Base-by-base conservation (phyloP, 2,797 vertebrate genomes). In the Natrix natrix region DNA sequence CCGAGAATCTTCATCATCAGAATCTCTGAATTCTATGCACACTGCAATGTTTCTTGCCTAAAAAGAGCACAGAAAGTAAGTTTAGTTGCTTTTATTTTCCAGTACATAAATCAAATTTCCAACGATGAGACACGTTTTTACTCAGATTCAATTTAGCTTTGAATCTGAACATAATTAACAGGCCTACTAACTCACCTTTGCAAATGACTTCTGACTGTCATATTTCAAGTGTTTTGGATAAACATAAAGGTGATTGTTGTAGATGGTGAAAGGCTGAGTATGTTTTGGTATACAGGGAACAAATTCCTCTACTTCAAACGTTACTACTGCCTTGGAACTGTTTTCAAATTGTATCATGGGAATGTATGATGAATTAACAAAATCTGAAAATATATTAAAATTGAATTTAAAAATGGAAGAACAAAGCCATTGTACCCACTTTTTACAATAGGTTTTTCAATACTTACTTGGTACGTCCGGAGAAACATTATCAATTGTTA, bases 1-100 rank as follows among this genome's bases (percentile, higher is more conserved):
- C 94, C 97, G 98, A 59, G 98, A 98, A 92, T 99, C 98, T 91
- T 99, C 99, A 87, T 99, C 98, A 94, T 99, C 99, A 0, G 98
- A 99, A 95, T 99, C 99, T 97, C 98, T 99, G 97, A 99, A 99
- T 96, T 99, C 99, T 94, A 99, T 98, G 93, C 98, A 99, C 56
- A 99, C 97, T 1, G 99, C 99, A 93, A 99, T 99, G 95, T 99
- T 99, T 97, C 99, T 99, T 22, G 99, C 99, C 99, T 99, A 95
- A 91, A 97, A 91, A 37, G 52, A 89, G 57, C 13, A 93, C 43
- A 92, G 89, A 95, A 74, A 78, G 52, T 96, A 86, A 26, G 57
- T 6, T 10, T 32, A 26, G 5, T 86, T 78, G 1, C 24, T 56
- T 11, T 63, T 63, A 20, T 37, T n/a, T 28, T 52, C 11, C 87